phyloP scores from a whole-genome alignment of 2,888 invertebrate genomes.

The Ceramica pisi region DNA sequence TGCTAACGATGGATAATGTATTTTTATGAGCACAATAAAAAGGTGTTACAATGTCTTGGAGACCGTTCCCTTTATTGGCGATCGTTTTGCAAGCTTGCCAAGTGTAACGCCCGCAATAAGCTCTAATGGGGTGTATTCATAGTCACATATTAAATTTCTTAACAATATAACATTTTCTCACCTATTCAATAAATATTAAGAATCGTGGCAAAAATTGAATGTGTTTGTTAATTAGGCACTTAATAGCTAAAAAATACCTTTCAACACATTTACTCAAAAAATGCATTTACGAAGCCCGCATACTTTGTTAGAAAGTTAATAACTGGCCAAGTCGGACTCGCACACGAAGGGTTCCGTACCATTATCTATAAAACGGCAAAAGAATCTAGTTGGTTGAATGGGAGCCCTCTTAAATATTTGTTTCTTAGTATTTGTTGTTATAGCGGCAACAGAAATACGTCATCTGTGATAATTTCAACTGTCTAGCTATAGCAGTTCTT shows the following conservation, averaged over 20 bases:
- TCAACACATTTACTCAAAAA: too few relatives aligned
- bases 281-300: too few relatives aligned
- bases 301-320: too few relatives aligned
- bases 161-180: conserved; percentile 15
- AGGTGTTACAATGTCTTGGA: conserved; percentile 71
- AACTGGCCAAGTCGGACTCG: too few relatives aligned
- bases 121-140: conserved; percentile 65
- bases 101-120: conserved; percentile 67
- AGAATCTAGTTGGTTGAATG: too few relatives aligned
- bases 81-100: conserved; percentile 71
- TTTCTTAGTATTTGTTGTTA: too few relatives aligned
- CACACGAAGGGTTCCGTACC: too few relatives aligned
- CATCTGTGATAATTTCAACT: too few relatives aligned
- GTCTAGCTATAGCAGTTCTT: too few relatives aligned
- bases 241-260: conserved; percentile 27
- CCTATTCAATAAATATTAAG: conserved; percentile 18
- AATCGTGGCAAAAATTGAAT: conserved; percentile 9
- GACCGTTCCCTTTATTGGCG: conserved; percentile 67
- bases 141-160: conserved; percentile 59
- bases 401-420: too few relatives aligned
- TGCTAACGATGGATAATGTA: conserved; percentile 70
- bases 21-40: conserved; percentile 72
- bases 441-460: too few relatives aligned
- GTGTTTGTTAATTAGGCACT: conserved; percentile 32
- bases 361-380: too few relatives aligned